Conservation (phyloP, 2,113 vertebrate species). For the Brienomyrus brachyistius region DNA sequence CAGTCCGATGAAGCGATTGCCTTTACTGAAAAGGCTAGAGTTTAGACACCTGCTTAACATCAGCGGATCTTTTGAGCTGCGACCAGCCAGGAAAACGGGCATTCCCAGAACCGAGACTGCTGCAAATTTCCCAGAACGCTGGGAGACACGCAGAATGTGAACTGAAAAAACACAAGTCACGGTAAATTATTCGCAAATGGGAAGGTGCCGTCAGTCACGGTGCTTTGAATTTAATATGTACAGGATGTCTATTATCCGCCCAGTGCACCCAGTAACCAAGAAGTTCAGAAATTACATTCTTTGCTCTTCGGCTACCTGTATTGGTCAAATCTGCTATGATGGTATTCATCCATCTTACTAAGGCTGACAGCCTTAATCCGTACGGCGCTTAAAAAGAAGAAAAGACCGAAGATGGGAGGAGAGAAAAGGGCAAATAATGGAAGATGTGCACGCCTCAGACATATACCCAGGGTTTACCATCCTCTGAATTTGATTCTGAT, state of each 20-base stretch:
- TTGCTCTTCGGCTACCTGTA: background rate
- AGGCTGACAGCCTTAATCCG: background rate
- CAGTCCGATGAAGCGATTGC: background rate
- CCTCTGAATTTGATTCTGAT: background rate
- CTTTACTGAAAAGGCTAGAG: background rate
- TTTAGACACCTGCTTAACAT: slow-evolving; percentile 14
- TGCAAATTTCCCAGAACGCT: background rate
- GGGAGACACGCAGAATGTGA: background rate
- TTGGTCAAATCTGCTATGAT: background rate
- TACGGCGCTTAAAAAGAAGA: background rate
- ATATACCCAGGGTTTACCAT: background rate
- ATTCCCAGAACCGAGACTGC: background rate
- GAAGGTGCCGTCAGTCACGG: background rate
- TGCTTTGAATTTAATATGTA: background rate
- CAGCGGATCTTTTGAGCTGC: background rate
- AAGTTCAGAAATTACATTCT: background rate
- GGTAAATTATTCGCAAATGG: background rate
- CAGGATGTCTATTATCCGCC: background rate
- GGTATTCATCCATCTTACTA: background rate
- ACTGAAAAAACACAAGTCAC: background rate
- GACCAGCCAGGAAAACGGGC: background rate
- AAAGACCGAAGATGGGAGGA: background rate
- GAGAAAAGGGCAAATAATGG: background rate
- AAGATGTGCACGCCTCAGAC: background rate
- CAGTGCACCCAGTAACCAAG: background rate